Evolutionary conservation across 2,113 vertebrate species (phyloP), one percentile per base, ranked within the genome.

Genomic region (Larimichthys crocea): DNA sequence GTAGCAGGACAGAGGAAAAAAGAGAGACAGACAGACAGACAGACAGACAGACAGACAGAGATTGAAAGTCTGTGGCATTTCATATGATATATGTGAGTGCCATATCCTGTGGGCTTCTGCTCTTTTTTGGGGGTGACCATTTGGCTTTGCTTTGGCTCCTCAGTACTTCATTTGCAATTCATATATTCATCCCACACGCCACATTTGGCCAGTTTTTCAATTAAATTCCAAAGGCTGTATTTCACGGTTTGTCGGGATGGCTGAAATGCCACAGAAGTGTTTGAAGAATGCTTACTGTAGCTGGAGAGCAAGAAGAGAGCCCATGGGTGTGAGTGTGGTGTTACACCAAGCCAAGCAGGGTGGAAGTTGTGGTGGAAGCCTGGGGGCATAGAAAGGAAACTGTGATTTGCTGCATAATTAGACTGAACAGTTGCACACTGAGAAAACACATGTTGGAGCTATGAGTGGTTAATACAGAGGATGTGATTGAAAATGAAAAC

Each of bases 61-160:
- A 76, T 14, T 84, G 63, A 85, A 71, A 89, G 83, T 84, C 77
- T 35, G 56, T 83, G 67, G 50, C 61, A 82, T 86, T 84, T 91
- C 9, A 7, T 71, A 26, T 79, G 10, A 80, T 84, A 83, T 70
- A 80, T 67, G 24, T 76, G 52, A 75, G 44, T 79, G 79, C 17
- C 72, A 80, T 72, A 48, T 83, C 24, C 66, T 73, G 26, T 86
- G 79, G 83, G 79, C 52, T 85, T 53, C 31, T 74, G 74, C 72
- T 82, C 65, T 63, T 67, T 66, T 74, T 40, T 14, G 56, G n/a
- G 67, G 24, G 19, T 14, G 40, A 56, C 10, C 55, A 69, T 71
- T 76, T 72, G 56, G 76, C 35, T 67, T 66, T 66, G 44, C 57
- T 60, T 79, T 62, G 35, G 35, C 8, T 22, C 22, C 48, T 56